phyloP scores from a whole-genome alignment of 2,888 invertebrate genomes.

The Eupithecia dodoneata region DNA sequence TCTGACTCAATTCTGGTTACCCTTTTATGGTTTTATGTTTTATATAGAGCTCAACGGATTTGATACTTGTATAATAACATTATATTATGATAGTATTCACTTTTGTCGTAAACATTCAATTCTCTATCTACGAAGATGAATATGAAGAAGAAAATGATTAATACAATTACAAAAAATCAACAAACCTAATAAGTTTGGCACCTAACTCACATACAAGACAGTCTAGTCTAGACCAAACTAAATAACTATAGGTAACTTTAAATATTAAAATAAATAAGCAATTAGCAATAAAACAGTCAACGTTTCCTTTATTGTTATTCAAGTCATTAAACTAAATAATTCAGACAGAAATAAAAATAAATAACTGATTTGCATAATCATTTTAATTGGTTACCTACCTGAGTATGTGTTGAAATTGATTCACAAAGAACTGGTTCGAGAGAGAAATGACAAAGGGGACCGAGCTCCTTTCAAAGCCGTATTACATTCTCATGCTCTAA shows the following conservation, averaged over 20 bases:
- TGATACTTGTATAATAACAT: background rate
- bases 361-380: slow-evolving; percentile 39
- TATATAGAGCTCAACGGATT: background rate
- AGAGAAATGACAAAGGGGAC: slow-evolving; percentile 28
- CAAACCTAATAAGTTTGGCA: background rate
- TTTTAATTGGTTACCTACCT: slow-evolving; percentile 28
- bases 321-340: slow-evolving; percentile 16
- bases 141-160: background rate
- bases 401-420: slow-evolving; percentile 32
- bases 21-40: slow-evolving; percentile 45
- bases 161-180: background rate
- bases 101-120: background rate
- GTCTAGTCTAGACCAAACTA: background rate
- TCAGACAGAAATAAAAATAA: slow-evolving; percentile 38
- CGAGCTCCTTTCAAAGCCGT: slow-evolving; percentile 33
- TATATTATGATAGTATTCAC: background rate
- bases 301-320: slow-evolving; percentile 14
- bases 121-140: background rate
- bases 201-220: background rate
- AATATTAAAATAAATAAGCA: slow-evolving; percentile 7
- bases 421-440: slow-evolving; percentile 30
- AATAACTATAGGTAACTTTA: background rate
- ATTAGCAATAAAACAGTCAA: slow-evolving; percentile 4
- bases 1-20: slow-evolving; percentile 53
- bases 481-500: slow-evolving; percentile 42